A percentile compares a stretch with the other conserved stretches of the same genome.
Conservation (phyloP, 2,888 invertebrate species). For the Stenodera caucasica region DNA sequence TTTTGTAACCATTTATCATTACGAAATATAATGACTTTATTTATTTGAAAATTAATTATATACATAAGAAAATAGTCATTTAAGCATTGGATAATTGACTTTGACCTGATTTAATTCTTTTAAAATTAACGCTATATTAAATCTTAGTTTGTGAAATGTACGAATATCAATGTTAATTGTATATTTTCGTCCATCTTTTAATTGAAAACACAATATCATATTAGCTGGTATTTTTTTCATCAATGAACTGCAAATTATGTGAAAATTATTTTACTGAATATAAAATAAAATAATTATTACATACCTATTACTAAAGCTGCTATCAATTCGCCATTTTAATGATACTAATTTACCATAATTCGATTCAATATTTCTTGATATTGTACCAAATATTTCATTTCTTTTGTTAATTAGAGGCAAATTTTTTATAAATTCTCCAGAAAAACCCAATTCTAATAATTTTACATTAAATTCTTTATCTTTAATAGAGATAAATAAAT, state of each 20-base stretch:
- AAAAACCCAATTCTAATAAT: slow-evolving; percentile 42
- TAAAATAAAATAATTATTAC: slow-evolving; percentile 11
- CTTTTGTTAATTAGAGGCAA: slow-evolving; percentile 42
- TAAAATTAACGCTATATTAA: slow-evolving; percentile 46
- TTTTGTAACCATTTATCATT: background rate
- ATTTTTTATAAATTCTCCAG: slow-evolving; percentile 42
- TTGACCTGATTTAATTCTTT: slow-evolving; percentile 43
- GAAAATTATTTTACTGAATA: slow-evolving; percentile 11
- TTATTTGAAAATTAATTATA: no score
- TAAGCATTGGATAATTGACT: slow-evolving; percentile 22
- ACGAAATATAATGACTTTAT: background rate
- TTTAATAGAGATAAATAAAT: slow-evolving; percentile 35
- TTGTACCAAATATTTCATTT: slow-evolving; percentile 36
- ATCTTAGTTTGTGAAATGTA: slow-evolving; percentile 49
- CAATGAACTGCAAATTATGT: slow-evolving; percentile 36
- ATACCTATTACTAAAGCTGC: slow-evolving; percentile 49
- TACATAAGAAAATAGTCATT: slow-evolving; percentile 7
- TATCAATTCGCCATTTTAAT: slow-evolving; percentile 49
- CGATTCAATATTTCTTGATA: slow-evolving; percentile 30
- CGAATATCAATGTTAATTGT: slow-evolving; percentile 45
- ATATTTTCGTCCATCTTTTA: slow-evolving; percentile 41
- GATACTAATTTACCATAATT: slow-evolving; percentile 33
- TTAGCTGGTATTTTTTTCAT: slow-evolving; percentile 42
- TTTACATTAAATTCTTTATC: slow-evolving; percentile 43
- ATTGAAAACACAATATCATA: slow-evolving; percentile 43